These are phyloP conservation scores for Mormyrops boulengeri DNA, from an alignment of 2,797 vertebrate species.

Conservation along the genomic window DNA sequence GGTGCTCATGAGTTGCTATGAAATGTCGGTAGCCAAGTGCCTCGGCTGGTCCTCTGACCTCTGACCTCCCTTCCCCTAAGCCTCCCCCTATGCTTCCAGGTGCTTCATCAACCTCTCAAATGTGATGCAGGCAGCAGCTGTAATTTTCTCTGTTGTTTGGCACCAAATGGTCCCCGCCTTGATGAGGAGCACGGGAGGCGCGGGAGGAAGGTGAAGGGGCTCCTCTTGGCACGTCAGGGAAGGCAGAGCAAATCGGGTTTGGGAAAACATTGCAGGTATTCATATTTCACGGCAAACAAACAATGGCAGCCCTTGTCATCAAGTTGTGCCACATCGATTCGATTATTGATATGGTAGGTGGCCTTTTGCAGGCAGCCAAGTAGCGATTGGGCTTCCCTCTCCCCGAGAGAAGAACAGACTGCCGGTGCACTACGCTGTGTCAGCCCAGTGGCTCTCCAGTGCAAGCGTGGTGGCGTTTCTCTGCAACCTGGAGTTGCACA, in stretches of 20 bases:
- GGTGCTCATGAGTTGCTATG: background rate
- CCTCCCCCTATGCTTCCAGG: background rate
- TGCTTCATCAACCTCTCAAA: background rate
- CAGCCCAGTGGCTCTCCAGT: background rate
- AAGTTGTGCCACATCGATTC: background rate
- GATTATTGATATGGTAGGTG: background rate
- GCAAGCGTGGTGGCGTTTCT: background rate
- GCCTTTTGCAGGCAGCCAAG: background rate
- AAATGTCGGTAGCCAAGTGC: background rate
- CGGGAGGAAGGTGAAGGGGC: background rate
- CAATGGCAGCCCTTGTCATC: background rate
- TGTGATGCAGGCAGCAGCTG: background rate
- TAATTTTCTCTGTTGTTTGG: background rate
- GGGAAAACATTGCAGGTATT: background rate
- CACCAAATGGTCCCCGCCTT: background rate
- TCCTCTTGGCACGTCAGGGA: background rate
- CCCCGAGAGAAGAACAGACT: background rate
- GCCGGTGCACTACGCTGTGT: too few species aligned
- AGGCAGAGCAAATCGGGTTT: background rate
- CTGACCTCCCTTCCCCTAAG: background rate
- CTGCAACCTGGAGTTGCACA: background rate
- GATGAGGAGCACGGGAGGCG: background rate
- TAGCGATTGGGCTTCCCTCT: background rate
- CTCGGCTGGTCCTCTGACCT: background rate
- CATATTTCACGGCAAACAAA: background rate